These are phyloP conservation scores for Dicaeum eximium DNA, from an alignment of 2,113 vertebrate genomes.

Conservation along the genomic window DNA sequence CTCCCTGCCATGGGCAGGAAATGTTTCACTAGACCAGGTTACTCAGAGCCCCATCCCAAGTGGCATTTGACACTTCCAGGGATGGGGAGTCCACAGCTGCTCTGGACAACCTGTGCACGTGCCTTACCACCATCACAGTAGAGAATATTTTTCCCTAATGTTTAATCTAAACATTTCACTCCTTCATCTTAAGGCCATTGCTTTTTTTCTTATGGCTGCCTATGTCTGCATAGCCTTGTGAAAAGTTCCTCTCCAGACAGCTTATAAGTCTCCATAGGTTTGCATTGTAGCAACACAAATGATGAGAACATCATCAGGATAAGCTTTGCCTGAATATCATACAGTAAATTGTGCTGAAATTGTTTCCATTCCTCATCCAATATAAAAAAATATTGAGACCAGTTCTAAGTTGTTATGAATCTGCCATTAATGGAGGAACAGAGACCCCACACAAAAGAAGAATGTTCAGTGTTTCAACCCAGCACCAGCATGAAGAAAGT, in stretches of 20 bases:
- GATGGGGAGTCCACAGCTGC: not conserved
- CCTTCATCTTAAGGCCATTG: not conserved
- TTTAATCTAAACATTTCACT: not conserved
- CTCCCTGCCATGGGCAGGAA: not conserved
- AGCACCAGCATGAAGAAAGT: not conserved
- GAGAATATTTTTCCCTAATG: not conserved
- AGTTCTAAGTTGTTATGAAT: not conserved
- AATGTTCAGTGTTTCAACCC: not conserved
- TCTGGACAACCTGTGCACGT: not conserved
- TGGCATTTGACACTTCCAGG: not conserved
- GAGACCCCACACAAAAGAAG: not conserved
- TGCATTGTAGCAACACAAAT: not conserved
- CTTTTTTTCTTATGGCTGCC: not conserved
- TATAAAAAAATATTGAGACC: not conserved
- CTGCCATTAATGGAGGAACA: not conserved
- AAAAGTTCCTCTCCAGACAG: not conserved
- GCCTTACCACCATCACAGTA: not conserved
- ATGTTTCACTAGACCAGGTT: not conserved
- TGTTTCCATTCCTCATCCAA: not conserved
- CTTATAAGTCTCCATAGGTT: not conserved
- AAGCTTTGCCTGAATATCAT: not conserved
- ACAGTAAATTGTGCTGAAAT: not conserved
- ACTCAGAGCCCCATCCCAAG: not conserved
- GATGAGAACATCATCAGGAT: not conserved
- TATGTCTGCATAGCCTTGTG: not conserved